Conservation (phyloP, 1,140 invertebrate genomes). For the Ooceraea biroi region DNA sequence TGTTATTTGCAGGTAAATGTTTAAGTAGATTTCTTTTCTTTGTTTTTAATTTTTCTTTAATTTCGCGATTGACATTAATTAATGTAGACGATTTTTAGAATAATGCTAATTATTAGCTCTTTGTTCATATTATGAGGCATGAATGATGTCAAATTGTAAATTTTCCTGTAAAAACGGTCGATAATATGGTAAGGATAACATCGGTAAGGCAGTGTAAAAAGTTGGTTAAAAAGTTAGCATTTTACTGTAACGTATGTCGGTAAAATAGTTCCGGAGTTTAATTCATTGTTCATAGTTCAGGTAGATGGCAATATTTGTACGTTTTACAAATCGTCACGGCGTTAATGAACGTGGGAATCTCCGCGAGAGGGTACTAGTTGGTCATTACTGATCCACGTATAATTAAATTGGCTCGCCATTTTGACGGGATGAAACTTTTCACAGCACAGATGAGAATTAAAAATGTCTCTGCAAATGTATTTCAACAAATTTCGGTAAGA, state of each 20-base stretch:
- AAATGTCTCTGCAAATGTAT: background rate
- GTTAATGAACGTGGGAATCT: background rate
- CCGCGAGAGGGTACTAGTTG: background rate
- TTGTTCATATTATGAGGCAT: too few species aligned
- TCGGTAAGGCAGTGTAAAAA: too few species aligned
- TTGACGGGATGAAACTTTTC: background rate
- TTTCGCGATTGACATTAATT: background rate
- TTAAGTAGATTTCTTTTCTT: background rate
- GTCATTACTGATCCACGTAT: background rate
- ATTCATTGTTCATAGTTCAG: background rate
- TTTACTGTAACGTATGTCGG: background rate
- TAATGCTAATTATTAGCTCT: too few species aligned
- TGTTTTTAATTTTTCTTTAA: slow-evolving; percentile 14
- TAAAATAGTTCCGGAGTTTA: background rate
- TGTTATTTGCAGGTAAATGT: background rate
- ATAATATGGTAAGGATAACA: too few species aligned
- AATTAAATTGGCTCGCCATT: background rate
- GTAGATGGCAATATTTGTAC: background rate
- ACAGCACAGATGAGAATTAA: background rate
- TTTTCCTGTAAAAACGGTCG: too few species aligned
- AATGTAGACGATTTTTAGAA: too few species aligned
- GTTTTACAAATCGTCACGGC: background rate
- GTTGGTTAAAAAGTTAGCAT: background rate
- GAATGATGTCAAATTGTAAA: too few species aligned
- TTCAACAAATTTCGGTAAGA: background rate